These are phyloP conservation scores for Zaprionus davidi DNA, from an alignment of 1,140 invertebrate species.

Conservation along the genomic window DNA sequence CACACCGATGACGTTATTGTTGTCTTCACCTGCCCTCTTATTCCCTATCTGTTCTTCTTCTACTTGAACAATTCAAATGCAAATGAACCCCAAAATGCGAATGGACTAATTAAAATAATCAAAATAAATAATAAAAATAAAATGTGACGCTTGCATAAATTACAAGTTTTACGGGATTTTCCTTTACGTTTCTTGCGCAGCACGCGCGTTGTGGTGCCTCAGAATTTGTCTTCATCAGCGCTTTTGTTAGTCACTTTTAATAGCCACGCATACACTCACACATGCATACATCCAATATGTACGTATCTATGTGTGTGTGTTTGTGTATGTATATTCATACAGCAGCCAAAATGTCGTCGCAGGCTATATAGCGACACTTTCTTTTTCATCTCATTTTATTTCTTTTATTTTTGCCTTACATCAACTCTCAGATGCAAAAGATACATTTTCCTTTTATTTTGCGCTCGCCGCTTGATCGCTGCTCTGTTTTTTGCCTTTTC, in stretches of 20 bases:
- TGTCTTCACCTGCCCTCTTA: conserved; percentile 58
- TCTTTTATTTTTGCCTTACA: conserved; percentile 29
- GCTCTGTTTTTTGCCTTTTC: conserved; percentile 48
- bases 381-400: conserved; percentile 68
- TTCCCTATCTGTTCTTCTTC: conserved; percentile 11
- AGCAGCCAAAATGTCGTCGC: conserved; percentile 37
- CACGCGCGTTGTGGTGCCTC: conserved; percentile 22
- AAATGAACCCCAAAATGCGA: conserved; percentile 55
- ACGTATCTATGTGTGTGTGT: neutral
- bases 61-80: conserved; percentile 41
- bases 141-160: conserved; percentile 32
- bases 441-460: conserved; percentile 52
- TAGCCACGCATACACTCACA: conserved; percentile 54
- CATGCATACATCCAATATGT: neutral
- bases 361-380: conserved; percentile 64
- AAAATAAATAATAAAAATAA: conserved; percentile 64
- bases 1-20: conserved; percentile 65
- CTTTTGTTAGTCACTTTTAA: conserved; percentile 68
- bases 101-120: conserved; percentile 62
- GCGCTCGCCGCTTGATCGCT: conserved; percentile 47
- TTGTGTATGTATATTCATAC: conserved; percentile 11
- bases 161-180: conserved; percentile 31
- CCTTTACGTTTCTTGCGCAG: conserved; percentile 2
- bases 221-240: conserved; percentile 54
- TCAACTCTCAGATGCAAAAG: conserved; percentile 48